phyloP scores from a whole-genome alignment of 1,140 invertebrate genomes.

The Phocides pigmalion region DNA sequence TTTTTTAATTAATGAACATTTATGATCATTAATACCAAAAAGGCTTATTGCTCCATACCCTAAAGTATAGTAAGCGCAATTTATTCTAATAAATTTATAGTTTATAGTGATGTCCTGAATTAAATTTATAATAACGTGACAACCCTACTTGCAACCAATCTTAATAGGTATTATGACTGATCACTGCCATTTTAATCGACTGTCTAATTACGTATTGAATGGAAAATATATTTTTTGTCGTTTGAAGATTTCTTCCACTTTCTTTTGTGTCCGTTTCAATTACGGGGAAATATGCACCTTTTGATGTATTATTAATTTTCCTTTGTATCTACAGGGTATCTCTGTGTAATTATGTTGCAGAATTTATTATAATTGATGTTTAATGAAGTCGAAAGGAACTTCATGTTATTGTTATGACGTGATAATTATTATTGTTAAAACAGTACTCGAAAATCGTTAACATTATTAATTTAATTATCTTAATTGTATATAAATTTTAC shows the following conservation, averaged over 20 bases:
- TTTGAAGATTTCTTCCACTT: constrained; percentile 21
- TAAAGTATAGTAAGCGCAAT: no score
- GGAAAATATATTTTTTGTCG: constrained; percentile 23
- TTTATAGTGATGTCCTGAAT: no score
- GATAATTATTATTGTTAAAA: no score
- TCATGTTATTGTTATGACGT: neutral
- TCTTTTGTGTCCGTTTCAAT: constrained; percentile 30
- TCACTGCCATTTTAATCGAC: constrained; percentile 30
- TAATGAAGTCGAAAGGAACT: neutral
- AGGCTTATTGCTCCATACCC: no score
- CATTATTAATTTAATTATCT: no score
- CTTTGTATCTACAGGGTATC: constrained; percentile 2
- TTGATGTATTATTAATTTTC: neutral
- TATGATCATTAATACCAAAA: no score
- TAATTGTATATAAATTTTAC: no score
- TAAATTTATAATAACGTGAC: no score
- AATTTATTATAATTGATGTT: neutral
- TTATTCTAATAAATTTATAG: no score
- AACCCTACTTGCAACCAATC: no score
- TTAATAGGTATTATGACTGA: constrained; percentile 28
- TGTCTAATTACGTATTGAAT: constrained; percentile 31
- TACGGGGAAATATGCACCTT: constrained; percentile 11
- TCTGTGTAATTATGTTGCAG: constrained; percentile 8
- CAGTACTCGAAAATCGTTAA: no score
- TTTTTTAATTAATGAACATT: no score